These are phyloP conservation scores for Hylaeus volcanicus DNA, from an alignment of 1,140 invertebrate species.

Conservation along the genomic window DNA sequence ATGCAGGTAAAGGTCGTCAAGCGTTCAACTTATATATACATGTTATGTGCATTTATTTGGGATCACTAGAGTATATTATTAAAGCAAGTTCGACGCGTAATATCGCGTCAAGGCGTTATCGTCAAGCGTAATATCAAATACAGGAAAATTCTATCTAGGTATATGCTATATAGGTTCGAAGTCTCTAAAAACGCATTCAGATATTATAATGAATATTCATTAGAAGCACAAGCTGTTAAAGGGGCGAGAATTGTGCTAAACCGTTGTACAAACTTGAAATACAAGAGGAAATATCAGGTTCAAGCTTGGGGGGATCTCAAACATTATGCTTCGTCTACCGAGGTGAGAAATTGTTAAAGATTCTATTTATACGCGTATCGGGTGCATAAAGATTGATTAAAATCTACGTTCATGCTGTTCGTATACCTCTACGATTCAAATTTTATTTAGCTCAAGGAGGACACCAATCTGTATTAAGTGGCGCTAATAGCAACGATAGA, in stretches of 20 bases:
- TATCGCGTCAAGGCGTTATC: not conserved
- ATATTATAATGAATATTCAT: too few relatives aligned
- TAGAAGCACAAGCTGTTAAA: too few relatives aligned
- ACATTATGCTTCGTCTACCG: too few relatives aligned
- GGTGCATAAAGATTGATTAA: not conserved
- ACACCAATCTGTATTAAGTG: conserved; percentile 11
- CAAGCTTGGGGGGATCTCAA: too few relatives aligned
- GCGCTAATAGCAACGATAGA: not conserved
- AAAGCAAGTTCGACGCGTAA: not conserved
- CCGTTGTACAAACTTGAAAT: too few relatives aligned
- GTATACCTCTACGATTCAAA: not conserved
- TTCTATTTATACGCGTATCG: not conserved
- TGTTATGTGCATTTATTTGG: conserved; percentile 4
- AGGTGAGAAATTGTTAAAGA: not conserved
- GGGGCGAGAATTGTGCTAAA: too few relatives aligned
- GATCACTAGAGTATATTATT: not conserved
- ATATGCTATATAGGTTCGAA: too few relatives aligned
- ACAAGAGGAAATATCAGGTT: too few relatives aligned
- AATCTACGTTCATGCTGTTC: not conserved
- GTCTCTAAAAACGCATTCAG: too few relatives aligned
- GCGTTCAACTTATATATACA: conserved; percentile 25
- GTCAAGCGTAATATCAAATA: not conserved
- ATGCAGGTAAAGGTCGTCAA: conserved; percentile 51
- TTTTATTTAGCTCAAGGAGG: not conserved
- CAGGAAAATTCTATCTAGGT: too few relatives aligned